Percentiles rank a stretch among this genome's conserved stretches.
Evolutionary conservation across 2,888 invertebrate species (phyloP).

Genomic region (Imbricaverruca yamaguchii): DNA sequence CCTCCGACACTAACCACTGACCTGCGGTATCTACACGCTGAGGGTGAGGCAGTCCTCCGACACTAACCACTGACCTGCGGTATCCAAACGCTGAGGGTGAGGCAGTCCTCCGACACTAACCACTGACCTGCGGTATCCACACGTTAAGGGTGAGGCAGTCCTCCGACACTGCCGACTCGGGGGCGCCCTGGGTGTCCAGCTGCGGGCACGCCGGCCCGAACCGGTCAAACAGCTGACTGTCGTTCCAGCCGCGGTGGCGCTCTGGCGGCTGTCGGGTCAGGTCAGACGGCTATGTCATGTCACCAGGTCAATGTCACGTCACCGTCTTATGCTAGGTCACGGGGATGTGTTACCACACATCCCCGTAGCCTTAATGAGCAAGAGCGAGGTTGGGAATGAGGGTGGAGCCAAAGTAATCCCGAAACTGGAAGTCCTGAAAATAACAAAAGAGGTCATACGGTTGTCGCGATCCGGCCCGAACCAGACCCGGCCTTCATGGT

Average conservation of each 20-base stretch:
- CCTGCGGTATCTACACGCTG: too few relatives aligned
- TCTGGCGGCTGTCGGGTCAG: constrained; percentile 34
- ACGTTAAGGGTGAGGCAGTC: constrained; percentile 84
- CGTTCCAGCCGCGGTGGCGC: constrained; percentile 61
- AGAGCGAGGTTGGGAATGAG: neutral
- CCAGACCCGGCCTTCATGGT: too few relatives aligned
- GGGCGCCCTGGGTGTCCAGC: constrained; percentile 39
- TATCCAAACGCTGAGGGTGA: too few relatives aligned
- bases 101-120: too few relatives aligned
- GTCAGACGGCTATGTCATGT: too few relatives aligned
- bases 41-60: too few relatives aligned
- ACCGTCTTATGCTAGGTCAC: too few relatives aligned
- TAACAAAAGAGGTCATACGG: too few relatives aligned
- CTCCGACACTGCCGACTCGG: constrained; percentile 48
- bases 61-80: too few relatives aligned
- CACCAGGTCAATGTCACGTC: too few relatives aligned
- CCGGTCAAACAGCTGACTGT: constrained; percentile 59
- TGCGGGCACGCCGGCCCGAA: constrained; percentile 64
- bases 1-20: too few relatives aligned
- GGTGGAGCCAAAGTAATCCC: constrained; percentile 34
- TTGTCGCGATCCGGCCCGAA: too few relatives aligned
- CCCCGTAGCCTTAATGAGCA: neutral
- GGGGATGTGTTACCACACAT: neutral
- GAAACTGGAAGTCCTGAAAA: neutral
- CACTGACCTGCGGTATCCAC: constrained; percentile 68